Percentiles rank a stretch among this genome's conserved stretches.
Evolutionary conservation across 1,140 invertebrate species (phyloP).

Genomic region (Nomia melanderi): DNA sequence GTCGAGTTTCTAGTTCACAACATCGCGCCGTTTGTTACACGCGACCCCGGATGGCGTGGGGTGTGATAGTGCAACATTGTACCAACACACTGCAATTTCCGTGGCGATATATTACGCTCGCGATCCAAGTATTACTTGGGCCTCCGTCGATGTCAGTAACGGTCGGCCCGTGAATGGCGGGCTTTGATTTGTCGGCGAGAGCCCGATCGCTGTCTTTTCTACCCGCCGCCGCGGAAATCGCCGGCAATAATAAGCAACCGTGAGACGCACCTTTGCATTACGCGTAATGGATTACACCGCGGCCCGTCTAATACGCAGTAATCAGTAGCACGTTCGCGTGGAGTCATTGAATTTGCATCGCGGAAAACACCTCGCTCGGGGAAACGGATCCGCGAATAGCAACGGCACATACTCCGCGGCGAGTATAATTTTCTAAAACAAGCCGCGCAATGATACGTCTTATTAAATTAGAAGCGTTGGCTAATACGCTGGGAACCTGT

Average conservation of each 20-base stretch:
- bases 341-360: neutral
- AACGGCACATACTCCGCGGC: neutral
- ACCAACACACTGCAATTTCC: slow-evolving; percentile 39
- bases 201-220: neutral
- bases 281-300: slow-evolving; percentile 12
- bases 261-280: neutral
- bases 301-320: neutral
- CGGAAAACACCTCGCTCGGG: neutral
- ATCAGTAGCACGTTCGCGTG: neutral
- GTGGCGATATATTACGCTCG: slow-evolving; percentile 33
- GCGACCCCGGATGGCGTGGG: slow-evolving; percentile 41
- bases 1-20: slow-evolving; percentile 35
- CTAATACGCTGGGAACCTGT: neutral
- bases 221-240: neutral
- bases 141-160: slow-evolving; percentile 33
- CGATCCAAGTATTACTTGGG: slow-evolving; percentile 34
- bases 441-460: neutral
- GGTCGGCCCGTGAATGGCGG: neutral
- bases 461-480: neutral
- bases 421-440: neutral
- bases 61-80: slow-evolving; percentile 33
- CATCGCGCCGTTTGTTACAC: slow-evolving; percentile 33
- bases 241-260: slow-evolving; percentile 9
- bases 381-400: neutral
- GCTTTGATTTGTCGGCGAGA: slow-evolving; percentile 28